Evolutionary conservation across 1,140 invertebrate genomes (phyloP).

Genomic region (Scaptodrosophila lebanonensis): DNA sequence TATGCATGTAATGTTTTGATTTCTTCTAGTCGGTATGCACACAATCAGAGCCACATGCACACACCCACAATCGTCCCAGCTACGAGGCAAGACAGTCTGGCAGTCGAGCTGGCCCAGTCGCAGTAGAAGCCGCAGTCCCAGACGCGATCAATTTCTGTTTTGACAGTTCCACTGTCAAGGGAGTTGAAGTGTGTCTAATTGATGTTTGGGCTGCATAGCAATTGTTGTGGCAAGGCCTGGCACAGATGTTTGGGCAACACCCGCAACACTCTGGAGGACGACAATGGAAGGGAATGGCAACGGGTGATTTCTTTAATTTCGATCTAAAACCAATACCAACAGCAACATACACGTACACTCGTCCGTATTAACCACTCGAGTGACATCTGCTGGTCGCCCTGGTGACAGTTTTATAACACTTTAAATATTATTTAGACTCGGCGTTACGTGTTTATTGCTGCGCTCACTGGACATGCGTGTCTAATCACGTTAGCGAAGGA

Average conservation of each 20-base stretch:
- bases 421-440: slow-evolving; percentile 58
- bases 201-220: slow-evolving; percentile 35
- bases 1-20: slow-evolving; percentile 75
- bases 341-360: no score
- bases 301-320: slow-evolving; percentile 25
- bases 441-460: slow-evolving; percentile 69
- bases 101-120: not conserved
- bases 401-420: slow-evolving; percentile 70
- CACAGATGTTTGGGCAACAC: slow-evolving; percentile 50
- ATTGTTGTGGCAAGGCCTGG: slow-evolving; percentile 4
- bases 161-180: slow-evolving; percentile 61
- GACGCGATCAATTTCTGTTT: slow-evolving; percentile 72
- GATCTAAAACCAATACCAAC: slow-evolving; percentile 59
- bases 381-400: slow-evolving; percentile 65
- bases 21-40: slow-evolving; percentile 29
- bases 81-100: not conserved
- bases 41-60: slow-evolving; percentile 23
- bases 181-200: slow-evolving; percentile 72
- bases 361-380: slow-evolving; percentile 14
- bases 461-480: slow-evolving; percentile 58
- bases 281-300: slow-evolving; percentile 1
- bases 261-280: no score
- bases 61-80: not conserved
- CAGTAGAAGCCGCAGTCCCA: slow-evolving; percentile 46
- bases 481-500: slow-evolving; percentile 61